Base-by-base conservation (phyloP, 2,888 invertebrate species). In the Anorthoa munda region DNA sequence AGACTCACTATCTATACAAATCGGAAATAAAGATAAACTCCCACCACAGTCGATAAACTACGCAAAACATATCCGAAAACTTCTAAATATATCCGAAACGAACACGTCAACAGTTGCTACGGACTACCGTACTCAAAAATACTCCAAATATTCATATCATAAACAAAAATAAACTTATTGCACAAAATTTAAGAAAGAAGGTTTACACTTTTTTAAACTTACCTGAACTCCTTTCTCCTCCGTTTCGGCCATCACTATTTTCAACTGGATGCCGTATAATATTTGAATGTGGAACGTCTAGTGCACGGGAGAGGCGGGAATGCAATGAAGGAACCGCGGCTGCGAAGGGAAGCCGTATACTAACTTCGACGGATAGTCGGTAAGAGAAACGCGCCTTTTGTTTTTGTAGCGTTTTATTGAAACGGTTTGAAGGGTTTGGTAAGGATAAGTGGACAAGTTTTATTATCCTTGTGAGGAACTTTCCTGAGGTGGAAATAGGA, bases 171-270 rank as follows among this genome's bases (percentile, higher is more conserved):
- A 68, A 48, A 51, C 21, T 21, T 17, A 11, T 4, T 9, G 39
- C 39, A 39, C 13, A 23, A 59, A 12, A 15, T 46, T 50, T 21
- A 66, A 48, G 15, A 18, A 77, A 64, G 46, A 11, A 46, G 21
- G 13, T 13, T 26, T 2, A 50, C 61, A 23, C 31, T 60, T 77
- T 53, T 45, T 48, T 50, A 65, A 59, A 85, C 92, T 83, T 84
- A 95, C 94, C 90, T 95, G 93, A 13, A 90, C 88, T 39, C 92
- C 92, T 82, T 92, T 94, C 72, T 94, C 94, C 45, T 92, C 93
- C 1, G 86, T 83, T 55, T 93, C 94, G 51, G 93, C 88, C 94
- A 95, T 94, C 80, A 72, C 71, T 68, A 63, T 45, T n/a, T 67
- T 74, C 58, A 58, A 67, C 46, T 66, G 51, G 58, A 53, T 68